A percentile compares a stretch with the other conserved stretches of the same genome.
These are phyloP conservation scores for Acrobasis repandana DNA, from an alignment of 2,888 invertebrate genomes.

Conservation along the genomic window DNA sequence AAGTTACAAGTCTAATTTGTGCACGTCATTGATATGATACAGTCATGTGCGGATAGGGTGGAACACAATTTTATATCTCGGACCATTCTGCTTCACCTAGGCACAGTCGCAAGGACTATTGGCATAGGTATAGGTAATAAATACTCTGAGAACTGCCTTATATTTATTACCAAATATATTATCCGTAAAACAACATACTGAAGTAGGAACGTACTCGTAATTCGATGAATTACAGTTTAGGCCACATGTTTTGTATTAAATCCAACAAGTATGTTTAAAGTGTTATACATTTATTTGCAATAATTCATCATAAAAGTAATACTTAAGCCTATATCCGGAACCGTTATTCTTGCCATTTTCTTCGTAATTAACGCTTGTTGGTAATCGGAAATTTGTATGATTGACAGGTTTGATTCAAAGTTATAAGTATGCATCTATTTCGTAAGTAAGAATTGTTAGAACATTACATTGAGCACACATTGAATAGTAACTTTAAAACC, in stretches of 20 bases:
- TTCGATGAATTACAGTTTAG: background rate
- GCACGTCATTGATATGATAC: conserved; percentile 8
- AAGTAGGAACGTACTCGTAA: background rate
- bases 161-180: no score
- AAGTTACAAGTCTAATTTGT: background rate
- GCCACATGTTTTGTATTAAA: background rate
- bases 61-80: background rate
- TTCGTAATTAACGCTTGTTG: background rate
- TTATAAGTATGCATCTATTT: background rate
- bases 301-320: background rate
- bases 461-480: conserved; percentile 6
- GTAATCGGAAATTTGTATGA: background rate
- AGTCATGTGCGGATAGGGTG: background rate
- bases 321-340: background rate
- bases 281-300: background rate
- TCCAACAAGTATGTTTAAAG: background rate
- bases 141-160: no score
- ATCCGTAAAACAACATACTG: no score
- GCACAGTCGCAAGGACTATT: no score
- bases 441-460: background rate
- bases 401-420: background rate
- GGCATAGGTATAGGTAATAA: no score
- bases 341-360: conserved; percentile 6
- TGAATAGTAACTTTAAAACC: background rate
- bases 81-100: no score